Conservation (phyloP, 2,113 vertebrate species). For the Callaeas wilsoni region DNA sequence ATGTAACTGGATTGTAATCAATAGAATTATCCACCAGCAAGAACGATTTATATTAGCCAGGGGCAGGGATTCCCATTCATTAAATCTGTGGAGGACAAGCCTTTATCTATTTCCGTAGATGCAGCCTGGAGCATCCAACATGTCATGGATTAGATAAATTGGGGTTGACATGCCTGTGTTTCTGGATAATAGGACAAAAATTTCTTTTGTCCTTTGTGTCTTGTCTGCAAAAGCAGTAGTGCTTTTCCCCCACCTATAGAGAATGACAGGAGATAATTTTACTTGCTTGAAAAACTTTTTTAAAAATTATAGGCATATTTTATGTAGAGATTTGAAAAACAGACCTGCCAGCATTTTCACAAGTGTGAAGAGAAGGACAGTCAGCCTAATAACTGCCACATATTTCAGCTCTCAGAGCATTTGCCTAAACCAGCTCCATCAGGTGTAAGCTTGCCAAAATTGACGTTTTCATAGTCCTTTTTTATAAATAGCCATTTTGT, state of each 20-base stretch:
- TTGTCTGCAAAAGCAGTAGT: not conserved
- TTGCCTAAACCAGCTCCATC: not conserved
- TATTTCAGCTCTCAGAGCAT: not conserved
- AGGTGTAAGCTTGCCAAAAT: not conserved
- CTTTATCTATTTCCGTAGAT: not conserved
- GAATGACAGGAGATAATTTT: not conserved
- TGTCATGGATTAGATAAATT: conserved; percentile 25
- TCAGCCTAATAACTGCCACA: not conserved
- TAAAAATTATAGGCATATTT: not conserved
- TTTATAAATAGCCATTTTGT: conserved; percentile 9
- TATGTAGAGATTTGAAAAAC: not conserved
- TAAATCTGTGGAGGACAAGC: conserved; percentile 28
- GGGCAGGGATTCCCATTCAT: conserved; percentile 51
- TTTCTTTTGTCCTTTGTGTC: conserved; percentile 28
- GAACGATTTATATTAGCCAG: not conserved
- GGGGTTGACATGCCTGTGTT: not conserved
- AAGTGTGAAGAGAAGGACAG: not conserved
- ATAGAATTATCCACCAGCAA: conserved; percentile 5
- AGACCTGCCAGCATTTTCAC: not conserved
- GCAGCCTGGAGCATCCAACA: conserved; percentile 11
- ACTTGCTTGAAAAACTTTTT: not conserved
- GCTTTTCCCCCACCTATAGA: not conserved
- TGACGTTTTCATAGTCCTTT: not conserved
- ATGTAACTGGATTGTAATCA: not conserved
- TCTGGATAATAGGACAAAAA: conserved; percentile 38